Conservation (phyloP, 2,888 invertebrate species). For the Lepeophtheirus nordmannii region DNA sequence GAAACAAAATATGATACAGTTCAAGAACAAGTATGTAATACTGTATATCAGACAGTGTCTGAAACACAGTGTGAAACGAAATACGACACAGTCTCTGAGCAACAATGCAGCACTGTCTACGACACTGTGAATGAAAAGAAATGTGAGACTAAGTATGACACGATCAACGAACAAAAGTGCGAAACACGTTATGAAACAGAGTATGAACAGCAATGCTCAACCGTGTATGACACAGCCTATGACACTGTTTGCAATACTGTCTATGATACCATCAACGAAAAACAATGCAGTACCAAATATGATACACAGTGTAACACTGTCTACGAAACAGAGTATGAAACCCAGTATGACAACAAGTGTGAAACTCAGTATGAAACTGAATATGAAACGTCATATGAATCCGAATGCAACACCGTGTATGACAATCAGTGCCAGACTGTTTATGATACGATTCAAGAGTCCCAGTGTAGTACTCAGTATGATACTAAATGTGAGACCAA, state of each 20-base stretch:
- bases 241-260: background rate
- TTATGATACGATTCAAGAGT: conserved; percentile 9
- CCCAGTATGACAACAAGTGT: conserved; percentile 14
- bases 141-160: conserved; percentile 24
- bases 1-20: conserved; percentile 22
- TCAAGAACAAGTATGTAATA: conserved; percentile 19
- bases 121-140: conserved; percentile 24
- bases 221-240: conserved; percentile 13
- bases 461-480: conserved; percentile 19
- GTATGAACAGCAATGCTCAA: conserved; percentile 20
- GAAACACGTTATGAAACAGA: conserved; percentile 22
- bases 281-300: conserved; percentile 7
- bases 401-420: conserved; percentile 16
- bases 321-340: conserved; percentile 15
- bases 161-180: conserved; percentile 23
- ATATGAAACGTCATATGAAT: conserved; percentile 7
- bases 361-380: conserved; percentile 18
- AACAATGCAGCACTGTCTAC: conserved; percentile 21
- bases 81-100: conserved; percentile 22
- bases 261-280: background rate
- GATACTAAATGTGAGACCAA: conserved; percentile 23
- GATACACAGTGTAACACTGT: conserved; percentile 12
- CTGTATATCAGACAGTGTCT: conserved; percentile 16
- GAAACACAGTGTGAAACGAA: conserved; percentile 18
- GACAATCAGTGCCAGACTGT: conserved; percentile 21